Evolutionary conservation across 2,113 vertebrate genomes (phyloP), one percentile per base, ranked within the genome.

Genomic region (Bubo blakistoni): DNA sequence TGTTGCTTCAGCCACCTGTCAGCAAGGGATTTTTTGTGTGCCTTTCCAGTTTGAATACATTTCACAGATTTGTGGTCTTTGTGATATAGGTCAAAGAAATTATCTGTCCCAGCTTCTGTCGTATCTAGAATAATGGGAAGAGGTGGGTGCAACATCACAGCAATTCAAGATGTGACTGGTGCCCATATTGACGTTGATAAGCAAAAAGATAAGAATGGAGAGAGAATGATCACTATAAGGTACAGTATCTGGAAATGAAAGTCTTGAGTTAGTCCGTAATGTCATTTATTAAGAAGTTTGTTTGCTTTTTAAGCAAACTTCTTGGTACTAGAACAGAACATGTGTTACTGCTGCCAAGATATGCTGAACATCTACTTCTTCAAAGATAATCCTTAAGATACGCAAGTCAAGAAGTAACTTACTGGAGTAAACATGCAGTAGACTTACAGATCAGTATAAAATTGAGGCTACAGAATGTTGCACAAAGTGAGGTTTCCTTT

Each of bases 151-250:
- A 99, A 99, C 97, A 99, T 99, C 96, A 99, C 99, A 72, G 99
- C 99, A 62, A 99, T 99, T 97, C 99, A 99, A 91, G 99, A 99
- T 92, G 99, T 99, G 95, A 99, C 99, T 42, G 99, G 99, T 85
- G 99, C 99, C 81, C 99, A 99, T 95, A 99, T 99, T 96, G 99
- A 99, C 10, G 99, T 99, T 86, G 99, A 99, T 98, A 99, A 99
- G 96, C 99, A 99, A 97, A 99, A 99, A 97, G 99, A 99, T 98
- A 99, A 99, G 97, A 99, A 99, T 57, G 99, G 99, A 82, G 99
- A 99, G 96, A 98, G 99, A 97, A 99, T 99, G 99, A 99, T 99
- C 97, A 99, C 99, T 82, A 99, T 99, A 98, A 99, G 99, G 99
- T 99, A 98, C 65, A 20, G 92, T 97, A 88, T 79, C 52, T 88